Conservation (phyloP, 2,888 invertebrate genomes). For the Tiphia femorata region DNA sequence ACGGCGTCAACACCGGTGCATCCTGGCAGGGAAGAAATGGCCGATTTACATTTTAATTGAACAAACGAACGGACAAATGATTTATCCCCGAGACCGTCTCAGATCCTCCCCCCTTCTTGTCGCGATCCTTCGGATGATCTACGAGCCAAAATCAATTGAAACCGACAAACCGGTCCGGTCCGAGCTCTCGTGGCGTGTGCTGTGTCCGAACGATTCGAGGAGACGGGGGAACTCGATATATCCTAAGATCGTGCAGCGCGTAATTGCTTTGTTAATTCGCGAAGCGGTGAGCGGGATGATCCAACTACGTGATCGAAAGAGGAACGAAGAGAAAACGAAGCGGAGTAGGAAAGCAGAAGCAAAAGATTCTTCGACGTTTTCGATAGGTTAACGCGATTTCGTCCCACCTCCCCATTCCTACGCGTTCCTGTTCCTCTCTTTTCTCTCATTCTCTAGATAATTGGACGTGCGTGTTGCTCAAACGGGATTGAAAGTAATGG, state of each 20-base stretch:
- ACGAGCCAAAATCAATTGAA: constrained; percentile 52
- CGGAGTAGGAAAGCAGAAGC: not conserved
- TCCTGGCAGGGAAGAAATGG: not conserved
- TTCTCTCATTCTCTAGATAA: constrained; percentile 12
- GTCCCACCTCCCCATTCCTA: no score
- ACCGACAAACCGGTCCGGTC: constrained; percentile 13
- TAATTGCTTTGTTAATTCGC: constrained; percentile 46
- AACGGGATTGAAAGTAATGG: constrained; percentile 14
- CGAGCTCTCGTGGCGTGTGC: no score
- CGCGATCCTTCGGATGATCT: constrained; percentile 35
- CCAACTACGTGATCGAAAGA: no score
- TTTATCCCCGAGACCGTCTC: constrained; percentile 34
- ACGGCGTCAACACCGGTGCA: constrained; percentile 6
- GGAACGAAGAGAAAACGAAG: not conserved
- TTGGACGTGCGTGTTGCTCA: constrained; percentile 14
- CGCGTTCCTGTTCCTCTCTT: no score
- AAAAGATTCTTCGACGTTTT: no score
- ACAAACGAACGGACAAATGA: constrained; percentile 48
- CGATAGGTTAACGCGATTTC: no score
- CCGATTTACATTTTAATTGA: constrained; percentile 64
- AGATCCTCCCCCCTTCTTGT: constrained; percentile 8
- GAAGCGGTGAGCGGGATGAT: no score
- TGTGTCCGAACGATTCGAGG: no score
- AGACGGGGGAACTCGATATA: not conserved
- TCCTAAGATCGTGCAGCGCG: constrained; percentile 17